phyloP scores from a whole-genome alignment of 64 coral and sea anemone genomes.

The Actinia equina region DNA sequence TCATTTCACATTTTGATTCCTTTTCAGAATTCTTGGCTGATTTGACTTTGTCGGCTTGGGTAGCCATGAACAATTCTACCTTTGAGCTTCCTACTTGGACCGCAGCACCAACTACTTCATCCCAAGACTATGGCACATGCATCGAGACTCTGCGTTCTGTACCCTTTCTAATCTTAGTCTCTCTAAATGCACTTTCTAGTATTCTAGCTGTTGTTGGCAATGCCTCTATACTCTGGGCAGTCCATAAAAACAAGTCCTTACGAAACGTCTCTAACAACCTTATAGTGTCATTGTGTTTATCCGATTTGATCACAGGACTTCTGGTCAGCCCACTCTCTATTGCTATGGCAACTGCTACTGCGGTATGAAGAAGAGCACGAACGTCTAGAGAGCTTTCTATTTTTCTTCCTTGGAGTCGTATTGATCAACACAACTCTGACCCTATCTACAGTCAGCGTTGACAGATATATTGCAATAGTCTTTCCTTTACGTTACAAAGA shows the following conservation, averaged over 20 bases:
- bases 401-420: background rate
- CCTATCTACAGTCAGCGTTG: slow-evolving; percentile 12
- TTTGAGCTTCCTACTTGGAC: background rate
- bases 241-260: slow-evolving; percentile 13
- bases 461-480: slow-evolving; percentile 17
- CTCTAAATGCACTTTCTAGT: background rate
- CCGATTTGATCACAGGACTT: slow-evolving; percentile 19
- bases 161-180: background rate
- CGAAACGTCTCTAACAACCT: slow-evolving; percentile 20
- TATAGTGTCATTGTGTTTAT: background rate
- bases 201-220: slow-evolving; percentile 10
- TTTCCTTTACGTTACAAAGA: slow-evolving; percentile 15
- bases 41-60: background rate
- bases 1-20: background rate
- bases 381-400: background rate
- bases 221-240: background rate
- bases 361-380: background rate
- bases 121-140: background rate
- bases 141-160: background rate
- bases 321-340: background rate
- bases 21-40: background rate
- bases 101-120: background rate
- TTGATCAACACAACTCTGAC: background rate
- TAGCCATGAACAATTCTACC: background rate
- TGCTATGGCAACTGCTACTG: background rate